Percentiles rank a stretch among this genome's conserved stretches.
These are phyloP conservation scores for Ashinkailepas kermadecensis DNA, from an alignment of 2,888 invertebrate genomes.

Conservation along the genomic window DNA sequence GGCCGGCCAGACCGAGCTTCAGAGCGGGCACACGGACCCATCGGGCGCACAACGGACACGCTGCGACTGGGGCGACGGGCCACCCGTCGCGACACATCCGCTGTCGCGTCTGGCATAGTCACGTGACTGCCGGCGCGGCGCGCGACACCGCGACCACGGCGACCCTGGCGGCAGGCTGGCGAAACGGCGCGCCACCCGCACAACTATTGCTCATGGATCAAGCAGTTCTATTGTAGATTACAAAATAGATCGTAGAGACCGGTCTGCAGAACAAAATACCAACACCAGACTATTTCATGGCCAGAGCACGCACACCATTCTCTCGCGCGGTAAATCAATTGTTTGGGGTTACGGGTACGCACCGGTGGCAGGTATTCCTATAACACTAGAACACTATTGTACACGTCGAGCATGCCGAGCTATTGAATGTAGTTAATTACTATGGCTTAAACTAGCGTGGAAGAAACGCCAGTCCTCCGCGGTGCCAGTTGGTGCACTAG, in stretches of 20 bases:
- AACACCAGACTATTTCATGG: constrained; percentile 5
- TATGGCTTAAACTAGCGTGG: constrained; percentile 14
- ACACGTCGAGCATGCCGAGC: not conserved
- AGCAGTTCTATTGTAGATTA: not conserved
- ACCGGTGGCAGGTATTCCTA: not conserved
- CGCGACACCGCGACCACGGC: not conserved
- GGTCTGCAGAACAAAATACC: not conserved
- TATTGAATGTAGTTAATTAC: constrained; percentile 13
- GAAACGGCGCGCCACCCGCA: not conserved
- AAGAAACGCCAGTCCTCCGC: not conserved
- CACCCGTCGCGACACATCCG: too few species aligned
- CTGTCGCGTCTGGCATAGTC: too few species aligned
- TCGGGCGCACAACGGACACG: not conserved
- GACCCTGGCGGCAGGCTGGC: not conserved
- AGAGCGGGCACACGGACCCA: too few species aligned
- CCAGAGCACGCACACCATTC: not conserved
- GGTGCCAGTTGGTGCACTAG: not conserved
- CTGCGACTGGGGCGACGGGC: too few species aligned
- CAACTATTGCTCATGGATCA: not conserved
- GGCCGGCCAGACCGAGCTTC: too few species aligned
- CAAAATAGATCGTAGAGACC: not conserved
- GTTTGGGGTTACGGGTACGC: not conserved
- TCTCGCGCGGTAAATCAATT: too few species aligned
- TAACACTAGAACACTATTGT: not conserved
- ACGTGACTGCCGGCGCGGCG: too few species aligned